Percentiles rank a stretch among this genome's conserved stretches.
phyloP scores from a whole-genome alignment of 2,888 invertebrate species.

The Sinelater perroti region DNA sequence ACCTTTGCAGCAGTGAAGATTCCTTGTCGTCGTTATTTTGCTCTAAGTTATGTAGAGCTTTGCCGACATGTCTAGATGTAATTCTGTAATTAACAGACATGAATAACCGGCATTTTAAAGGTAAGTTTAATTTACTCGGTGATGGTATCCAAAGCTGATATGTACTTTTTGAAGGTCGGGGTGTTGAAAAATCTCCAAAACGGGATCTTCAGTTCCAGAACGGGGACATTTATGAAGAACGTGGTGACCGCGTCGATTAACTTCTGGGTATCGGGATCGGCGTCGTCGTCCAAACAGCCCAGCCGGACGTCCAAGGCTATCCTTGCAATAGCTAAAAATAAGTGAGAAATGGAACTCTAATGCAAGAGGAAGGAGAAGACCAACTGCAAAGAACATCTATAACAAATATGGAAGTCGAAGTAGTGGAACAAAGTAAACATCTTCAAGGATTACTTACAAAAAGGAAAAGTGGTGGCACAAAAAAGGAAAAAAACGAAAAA shows the following conservation, averaged over 20 bases:
- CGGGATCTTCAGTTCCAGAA: constrained; percentile 71
- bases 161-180: constrained; percentile 69
- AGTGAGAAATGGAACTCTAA: too few relatives aligned
- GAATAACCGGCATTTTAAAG: not conserved
- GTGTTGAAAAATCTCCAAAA: constrained; percentile 75
- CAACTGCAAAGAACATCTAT: too few relatives aligned
- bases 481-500: too few relatives aligned
- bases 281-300: constrained; percentile 68
- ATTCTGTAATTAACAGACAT: constrained; percentile 63
- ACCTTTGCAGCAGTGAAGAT: constrained; percentile 71
- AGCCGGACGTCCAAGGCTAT: constrained; percentile 73
- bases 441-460: too few relatives aligned
- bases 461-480: too few relatives aligned
- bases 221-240: constrained; percentile 72
- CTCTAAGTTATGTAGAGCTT: constrained; percentile 62
- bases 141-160: constrained; percentile 73
- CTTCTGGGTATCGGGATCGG: constrained; percentile 67
- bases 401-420: too few relatives aligned
- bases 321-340: constrained; percentile 68
- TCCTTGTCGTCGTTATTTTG: constrained; percentile 57
- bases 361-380: too few relatives aligned
- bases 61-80: constrained; percentile 69
- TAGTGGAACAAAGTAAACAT: too few relatives aligned
- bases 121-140: constrained; percentile 63
- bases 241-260: constrained; percentile 74